Evolutionary conservation across 2,113 vertebrate genomes (phyloP), one percentile per base, ranked within the genome.

Genomic region (Thalassoma bifasciatum): DNA sequence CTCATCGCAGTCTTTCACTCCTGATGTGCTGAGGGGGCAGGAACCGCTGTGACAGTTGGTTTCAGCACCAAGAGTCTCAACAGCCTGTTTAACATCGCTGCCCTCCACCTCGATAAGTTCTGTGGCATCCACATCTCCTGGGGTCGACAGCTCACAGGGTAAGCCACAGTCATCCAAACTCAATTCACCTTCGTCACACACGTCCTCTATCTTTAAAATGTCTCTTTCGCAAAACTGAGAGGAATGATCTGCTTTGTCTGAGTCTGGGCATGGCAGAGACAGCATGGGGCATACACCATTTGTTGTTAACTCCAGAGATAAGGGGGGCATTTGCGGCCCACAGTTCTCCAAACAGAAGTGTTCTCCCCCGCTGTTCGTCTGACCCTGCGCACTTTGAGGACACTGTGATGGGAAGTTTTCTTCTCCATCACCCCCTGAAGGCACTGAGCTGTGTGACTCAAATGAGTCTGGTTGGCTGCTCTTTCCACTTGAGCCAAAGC

Each of bases 341-440:
- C 92, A 93, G 74, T 94, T 95, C 73, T 93, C 90, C 77, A 94
- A 53, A 57, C 91, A 94, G 68, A 95, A 92, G 88, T 91, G 91
- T 67, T 96, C 95, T 13, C 89, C 95, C 71, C 91, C 92, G 65
- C 93, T 93, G 22, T 92, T 94, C 4, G 92, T 92, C 73, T 95
- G 95, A 86, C 94, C 95, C 62, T 94, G 95, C 52, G 93, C 82
- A 36, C 93, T 95, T 53, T 94, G 96, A 49, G 95, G 93, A 73
- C 95, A 95, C 2, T 93, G 91, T 10, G 92, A 92, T 2, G 95
- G 84, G 66, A 91, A 84, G 66, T 87, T 77, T 21, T 91, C 84
- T 67, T 56, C 84, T 59, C 86, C 61, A 62, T 91, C 82, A 90
- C 42, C 92, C 89, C 66, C 88, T 54, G 62, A 93, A 93, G 73